A percentile compares a stretch with the other conserved stretches of the same genome.
These are phyloP conservation scores for Chrysopilus asiliformis DNA, from an alignment of 2,888 invertebrate genomes.

Conservation along the genomic window DNA sequence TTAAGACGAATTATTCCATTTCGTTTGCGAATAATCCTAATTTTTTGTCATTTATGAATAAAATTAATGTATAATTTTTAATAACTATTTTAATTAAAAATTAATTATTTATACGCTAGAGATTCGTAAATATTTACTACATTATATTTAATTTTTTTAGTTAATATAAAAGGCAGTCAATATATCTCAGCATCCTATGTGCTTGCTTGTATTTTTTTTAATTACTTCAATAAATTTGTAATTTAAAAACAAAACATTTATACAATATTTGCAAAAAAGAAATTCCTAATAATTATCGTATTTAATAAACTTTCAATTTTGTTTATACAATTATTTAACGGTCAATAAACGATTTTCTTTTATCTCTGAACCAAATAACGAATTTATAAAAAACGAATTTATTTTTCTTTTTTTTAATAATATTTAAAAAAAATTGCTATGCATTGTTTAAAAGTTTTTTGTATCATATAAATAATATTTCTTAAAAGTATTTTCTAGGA, in stretches of 20 bases:
- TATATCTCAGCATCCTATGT: slow-evolving; percentile 13
- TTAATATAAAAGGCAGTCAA: slow-evolving; percentile 15
- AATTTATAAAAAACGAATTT: too few relatives aligned
- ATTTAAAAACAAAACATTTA: too few relatives aligned
- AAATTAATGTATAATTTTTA: too few relatives aligned
- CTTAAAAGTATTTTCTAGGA: slow-evolving; percentile 25
- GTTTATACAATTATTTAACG: slow-evolving; percentile 8
- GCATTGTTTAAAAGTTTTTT: slow-evolving; percentile 1
- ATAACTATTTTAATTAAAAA: too few relatives aligned
- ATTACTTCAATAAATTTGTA: slow-evolving; percentile 1
- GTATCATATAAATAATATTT: slow-evolving; percentile 4
- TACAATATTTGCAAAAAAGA: too few relatives aligned
- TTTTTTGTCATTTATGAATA: too few relatives aligned
- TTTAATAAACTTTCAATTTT: slow-evolving; percentile 4
- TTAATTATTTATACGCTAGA: too few relatives aligned
- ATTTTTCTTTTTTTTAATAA: too few relatives aligned
- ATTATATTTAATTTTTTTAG: slow-evolving; percentile 4
- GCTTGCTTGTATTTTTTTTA: slow-evolving; percentile 8
- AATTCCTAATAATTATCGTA: too few relatives aligned
- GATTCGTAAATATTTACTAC: too few relatives aligned
- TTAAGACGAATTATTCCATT: too few relatives aligned
- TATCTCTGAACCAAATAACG: not conserved
- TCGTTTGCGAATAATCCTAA: too few relatives aligned
- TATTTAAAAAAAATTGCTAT: slow-evolving; percentile 4
- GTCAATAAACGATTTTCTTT: slow-evolving; percentile 2